Conservation (phyloP, 2,888 invertebrate genomes). For the Alviniconcha strummeri region DNA sequence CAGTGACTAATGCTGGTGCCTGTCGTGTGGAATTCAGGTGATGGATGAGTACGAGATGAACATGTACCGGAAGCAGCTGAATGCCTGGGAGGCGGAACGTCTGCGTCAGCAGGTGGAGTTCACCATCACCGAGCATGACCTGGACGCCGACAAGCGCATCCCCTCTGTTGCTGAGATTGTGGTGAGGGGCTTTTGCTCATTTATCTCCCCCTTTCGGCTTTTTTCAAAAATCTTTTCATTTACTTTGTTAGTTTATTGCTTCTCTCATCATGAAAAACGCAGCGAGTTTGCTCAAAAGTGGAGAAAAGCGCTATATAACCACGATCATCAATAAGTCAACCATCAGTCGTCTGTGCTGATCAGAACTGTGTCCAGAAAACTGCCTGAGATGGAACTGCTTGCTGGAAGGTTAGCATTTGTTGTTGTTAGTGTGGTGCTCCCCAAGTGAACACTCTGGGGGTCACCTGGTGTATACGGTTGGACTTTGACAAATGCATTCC, state of each 20-base stretch:
- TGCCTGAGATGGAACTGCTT: too few relatives aligned
- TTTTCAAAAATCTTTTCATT: not conserved
- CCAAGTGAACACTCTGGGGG: too few relatives aligned
- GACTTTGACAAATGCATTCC: too few relatives aligned
- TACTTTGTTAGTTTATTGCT: not conserved
- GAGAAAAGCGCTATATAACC: too few relatives aligned
- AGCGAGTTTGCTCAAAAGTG: too few relatives aligned
- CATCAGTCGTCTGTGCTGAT: too few relatives aligned
- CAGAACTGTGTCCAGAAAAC: too few relatives aligned
- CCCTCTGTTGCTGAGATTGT: conserved; percentile 40
- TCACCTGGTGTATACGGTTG: too few relatives aligned
- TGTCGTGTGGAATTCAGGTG: conserved; percentile 9
- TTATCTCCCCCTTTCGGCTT: not conserved
- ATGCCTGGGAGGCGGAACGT: conserved; percentile 67
- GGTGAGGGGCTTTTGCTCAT: conserved; percentile 14
- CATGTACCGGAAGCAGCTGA: conserved; percentile 58
- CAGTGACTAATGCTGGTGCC: too few relatives aligned
- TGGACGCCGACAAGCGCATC: conserved; percentile 62
- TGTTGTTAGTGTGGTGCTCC: too few relatives aligned
- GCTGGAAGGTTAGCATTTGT: too few relatives aligned
- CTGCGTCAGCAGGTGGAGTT: conserved; percentile 70
- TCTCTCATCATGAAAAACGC: not conserved
- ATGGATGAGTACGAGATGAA: conserved; percentile 35
- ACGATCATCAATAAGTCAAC: too few relatives aligned
- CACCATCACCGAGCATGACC: conserved; percentile 70